A percentile compares a stretch with the other conserved stretches of the same genome.
These are phyloP conservation scores for Ceyx margarethae DNA, from an alignment of 2,113 vertebrate species.

Conservation along the genomic window DNA sequence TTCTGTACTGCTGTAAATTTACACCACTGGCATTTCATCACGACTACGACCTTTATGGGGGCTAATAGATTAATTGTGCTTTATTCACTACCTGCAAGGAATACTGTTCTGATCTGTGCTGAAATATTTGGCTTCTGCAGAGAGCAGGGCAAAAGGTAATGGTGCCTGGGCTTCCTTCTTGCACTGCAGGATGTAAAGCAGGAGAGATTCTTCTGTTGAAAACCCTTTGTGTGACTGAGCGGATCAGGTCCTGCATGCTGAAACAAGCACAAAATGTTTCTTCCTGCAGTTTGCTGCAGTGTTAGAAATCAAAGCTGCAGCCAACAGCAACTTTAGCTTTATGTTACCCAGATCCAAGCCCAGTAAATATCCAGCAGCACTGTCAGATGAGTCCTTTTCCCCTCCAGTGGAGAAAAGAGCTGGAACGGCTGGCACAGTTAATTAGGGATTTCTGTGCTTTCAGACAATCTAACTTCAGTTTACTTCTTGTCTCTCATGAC, in stretches of 20 bases:
- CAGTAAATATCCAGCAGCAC: background rate
- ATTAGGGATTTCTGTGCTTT: background rate
- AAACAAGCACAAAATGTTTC: background rate
- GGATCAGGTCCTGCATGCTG: background rate
- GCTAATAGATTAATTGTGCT: background rate
- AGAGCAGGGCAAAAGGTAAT: background rate
- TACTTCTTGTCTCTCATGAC: background rate
- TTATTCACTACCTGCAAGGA: background rate
- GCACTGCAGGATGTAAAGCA: background rate
- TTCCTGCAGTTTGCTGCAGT: background rate
- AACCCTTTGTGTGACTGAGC: background rate
- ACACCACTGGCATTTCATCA: rapidly evolving
- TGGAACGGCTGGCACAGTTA: background rate
- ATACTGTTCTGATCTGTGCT: background rate
- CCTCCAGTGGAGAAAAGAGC: background rate
- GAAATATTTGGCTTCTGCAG: background rate
- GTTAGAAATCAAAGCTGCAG: constrained; percentile 35
- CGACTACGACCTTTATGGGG: background rate
- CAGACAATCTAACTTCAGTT: background rate
- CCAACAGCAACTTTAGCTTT: background rate
- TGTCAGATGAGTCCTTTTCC: background rate
- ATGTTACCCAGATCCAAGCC: background rate
- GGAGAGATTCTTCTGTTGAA: background rate
- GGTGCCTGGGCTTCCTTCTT: background rate
- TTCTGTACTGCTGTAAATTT: background rate